These are phyloP conservation scores for Oligia strigilis DNA, from an alignment of 2,888 invertebrate genomes.

Conservation along the genomic window DNA sequence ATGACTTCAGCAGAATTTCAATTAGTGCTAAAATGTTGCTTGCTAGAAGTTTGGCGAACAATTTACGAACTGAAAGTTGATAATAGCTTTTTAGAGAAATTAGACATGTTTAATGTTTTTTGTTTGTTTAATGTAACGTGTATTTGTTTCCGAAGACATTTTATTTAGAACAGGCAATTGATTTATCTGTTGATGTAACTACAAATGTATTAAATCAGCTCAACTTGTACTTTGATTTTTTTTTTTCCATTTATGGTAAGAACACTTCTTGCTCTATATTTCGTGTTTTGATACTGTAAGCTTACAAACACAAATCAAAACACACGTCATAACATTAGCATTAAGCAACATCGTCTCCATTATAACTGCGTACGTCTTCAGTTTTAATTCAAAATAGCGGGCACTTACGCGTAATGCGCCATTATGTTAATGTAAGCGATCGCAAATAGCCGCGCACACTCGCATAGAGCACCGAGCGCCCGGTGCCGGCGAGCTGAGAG, in stretches of 20 bases:
- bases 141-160: background rate
- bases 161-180: background rate
- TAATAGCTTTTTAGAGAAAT: slow-evolving; percentile 10
- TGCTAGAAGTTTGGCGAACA: slow-evolving; percentile 15
- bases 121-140: background rate
- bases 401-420: slow-evolving; percentile 59
- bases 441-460: slow-evolving; percentile 53
- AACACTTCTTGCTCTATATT: background rate
- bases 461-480: slow-evolving; percentile 13
- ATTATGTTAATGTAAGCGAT: slow-evolving; percentile 70
- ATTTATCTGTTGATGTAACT: background rate
- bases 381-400: slow-evolving; percentile 43
- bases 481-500: background rate
- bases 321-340: slow-evolving; percentile 25
- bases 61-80: slow-evolving; percentile 19
- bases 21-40: slow-evolving; percentile 21
- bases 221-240: slow-evolving; percentile 12
- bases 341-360: slow-evolving; percentile 7
- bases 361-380: slow-evolving; percentile 46
- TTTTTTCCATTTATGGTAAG: background rate
- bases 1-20: slow-evolving; percentile 25
- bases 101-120: background rate
- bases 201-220: background rate
- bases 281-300: background rate
- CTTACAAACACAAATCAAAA: slow-evolving; percentile 8